Percentiles rank a stretch among this genome's conserved stretches.
These are phyloP conservation scores for Lepidotrigona ventralis DNA, from an alignment of 1,140 invertebrate genomes.

Conservation along the genomic window DNA sequence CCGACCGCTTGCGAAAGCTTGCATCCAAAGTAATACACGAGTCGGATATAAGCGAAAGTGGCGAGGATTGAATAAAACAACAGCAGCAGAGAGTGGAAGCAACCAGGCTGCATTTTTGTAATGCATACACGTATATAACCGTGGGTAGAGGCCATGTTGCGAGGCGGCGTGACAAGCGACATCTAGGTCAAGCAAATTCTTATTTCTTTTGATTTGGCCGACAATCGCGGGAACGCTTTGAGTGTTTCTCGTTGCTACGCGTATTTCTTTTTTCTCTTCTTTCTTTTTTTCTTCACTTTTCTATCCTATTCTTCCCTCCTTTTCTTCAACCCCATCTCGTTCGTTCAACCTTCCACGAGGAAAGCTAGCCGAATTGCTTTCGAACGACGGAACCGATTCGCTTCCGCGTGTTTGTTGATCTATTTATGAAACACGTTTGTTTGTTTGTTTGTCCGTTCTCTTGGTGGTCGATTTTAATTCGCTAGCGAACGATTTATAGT, in stretches of 20 bases:
- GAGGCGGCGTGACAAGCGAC: not conserved
- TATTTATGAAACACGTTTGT: not conserved
- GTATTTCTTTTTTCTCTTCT: not conserved
- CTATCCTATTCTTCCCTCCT: not conserved
- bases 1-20: not conserved
- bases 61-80: slow-evolving; percentile 45
- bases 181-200: slow-evolving; percentile 57
- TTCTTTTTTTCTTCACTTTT: not conserved
- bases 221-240: slow-evolving; percentile 11
- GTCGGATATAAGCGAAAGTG: slow-evolving; percentile 22
- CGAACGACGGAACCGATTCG: not conserved
- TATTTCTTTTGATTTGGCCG: slow-evolving; percentile 50
- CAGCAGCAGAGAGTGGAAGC: not conserved
- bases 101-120: not conserved
- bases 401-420: not conserved
- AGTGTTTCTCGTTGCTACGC: not conserved
- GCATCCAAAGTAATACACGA: slow-evolving; percentile 26
- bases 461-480: not conserved
- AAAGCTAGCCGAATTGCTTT: not conserved
- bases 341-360: not conserved
- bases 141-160: not conserved
- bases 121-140: slow-evolving; percentile 5
- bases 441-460: not conserved
- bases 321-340: too few relatives aligned
- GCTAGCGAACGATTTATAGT: not conserved